phyloP scores from a whole-genome alignment of 2,888 invertebrate species.

The Didymodactylos carnosus region DNA sequence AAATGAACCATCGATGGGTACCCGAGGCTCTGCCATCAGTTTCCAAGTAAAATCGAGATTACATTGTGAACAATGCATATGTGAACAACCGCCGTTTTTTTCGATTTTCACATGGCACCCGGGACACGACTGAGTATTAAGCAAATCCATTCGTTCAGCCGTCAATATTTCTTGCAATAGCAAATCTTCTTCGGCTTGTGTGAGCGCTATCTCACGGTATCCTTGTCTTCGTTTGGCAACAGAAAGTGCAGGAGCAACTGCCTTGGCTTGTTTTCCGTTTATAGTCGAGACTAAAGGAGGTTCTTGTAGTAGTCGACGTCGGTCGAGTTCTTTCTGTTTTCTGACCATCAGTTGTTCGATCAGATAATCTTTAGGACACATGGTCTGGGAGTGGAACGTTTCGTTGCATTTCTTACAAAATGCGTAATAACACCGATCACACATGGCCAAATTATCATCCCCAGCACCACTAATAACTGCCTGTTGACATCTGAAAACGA shows the following conservation, averaged over 20 bases:
- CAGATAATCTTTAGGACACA: neutral
- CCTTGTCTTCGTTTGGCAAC: neutral
- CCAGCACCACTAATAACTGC: neutral
- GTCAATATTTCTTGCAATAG: neutral
- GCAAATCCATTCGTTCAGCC: neutral
- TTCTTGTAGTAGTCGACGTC: neutral
- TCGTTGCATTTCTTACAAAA: neutral
- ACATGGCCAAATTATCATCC: neutral
- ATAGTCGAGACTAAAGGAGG: neutral
- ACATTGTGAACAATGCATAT: neutral
- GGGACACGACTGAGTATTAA: neutral
- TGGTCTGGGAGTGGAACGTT: neutral
- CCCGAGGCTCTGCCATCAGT: neutral
- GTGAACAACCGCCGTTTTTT: neutral
- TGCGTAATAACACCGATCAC: neutral
- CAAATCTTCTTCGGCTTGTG: neutral
- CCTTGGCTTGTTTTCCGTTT: neutral
- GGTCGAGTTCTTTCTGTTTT: neutral
- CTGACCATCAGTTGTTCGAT: neutral
- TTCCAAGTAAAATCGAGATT: neutral
- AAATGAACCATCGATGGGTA: neutral
- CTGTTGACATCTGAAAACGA: neutral
- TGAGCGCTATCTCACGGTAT: neutral
- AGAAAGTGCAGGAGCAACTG: neutral
- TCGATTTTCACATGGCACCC: neutral